Percentiles rank a stretch among this genome's conserved stretches.
Conservation (phyloP, 2,888 invertebrate species). For the Euplexia lucipara region DNA sequence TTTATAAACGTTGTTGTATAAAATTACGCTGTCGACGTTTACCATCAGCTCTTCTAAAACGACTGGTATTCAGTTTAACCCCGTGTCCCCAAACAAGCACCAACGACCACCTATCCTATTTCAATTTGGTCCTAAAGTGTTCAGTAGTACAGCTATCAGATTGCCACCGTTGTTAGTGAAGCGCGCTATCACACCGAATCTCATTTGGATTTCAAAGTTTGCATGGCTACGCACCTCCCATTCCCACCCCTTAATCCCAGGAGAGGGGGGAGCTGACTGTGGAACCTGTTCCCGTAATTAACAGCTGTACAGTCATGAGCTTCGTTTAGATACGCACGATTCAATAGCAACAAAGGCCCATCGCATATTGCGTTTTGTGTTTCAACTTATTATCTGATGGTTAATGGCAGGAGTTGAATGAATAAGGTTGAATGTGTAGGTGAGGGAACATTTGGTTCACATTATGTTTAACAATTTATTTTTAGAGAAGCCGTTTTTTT, state of each 20-base stretch:
- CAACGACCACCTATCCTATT: slow-evolving; percentile 25
- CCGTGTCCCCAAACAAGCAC: slow-evolving; percentile 8
- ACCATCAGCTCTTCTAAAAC: background rate
- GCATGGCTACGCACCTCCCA: slow-evolving; percentile 56
- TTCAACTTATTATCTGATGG: slow-evolving; percentile 13
- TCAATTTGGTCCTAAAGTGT: slow-evolving; percentile 50
- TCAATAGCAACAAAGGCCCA: slow-evolving; percentile 32
- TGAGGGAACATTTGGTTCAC: background rate
- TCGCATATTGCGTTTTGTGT: slow-evolving; percentile 16
- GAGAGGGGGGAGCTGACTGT: slow-evolving; percentile 21
- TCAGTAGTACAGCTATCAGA: slow-evolving; percentile 44
- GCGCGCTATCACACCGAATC: slow-evolving; percentile 59
- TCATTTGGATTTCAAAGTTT: slow-evolving; percentile 66
- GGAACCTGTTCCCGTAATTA: slow-evolving; percentile 56
- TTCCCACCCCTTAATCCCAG: slow-evolving; percentile 33
- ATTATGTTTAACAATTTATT: no score
- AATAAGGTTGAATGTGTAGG: background rate
- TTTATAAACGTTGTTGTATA: background rate
- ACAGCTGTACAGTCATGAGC: slow-evolving; percentile 38
- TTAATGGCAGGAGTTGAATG: background rate
- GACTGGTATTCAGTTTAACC: background rate
- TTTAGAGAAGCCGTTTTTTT: background rate
- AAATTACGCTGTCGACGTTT: background rate
- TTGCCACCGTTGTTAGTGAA: slow-evolving; percentile 44
- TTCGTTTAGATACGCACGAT: slow-evolving; percentile 34